phyloP scores from a whole-genome alignment of 2,888 invertebrate species.

The Catocala nupta region DNA sequence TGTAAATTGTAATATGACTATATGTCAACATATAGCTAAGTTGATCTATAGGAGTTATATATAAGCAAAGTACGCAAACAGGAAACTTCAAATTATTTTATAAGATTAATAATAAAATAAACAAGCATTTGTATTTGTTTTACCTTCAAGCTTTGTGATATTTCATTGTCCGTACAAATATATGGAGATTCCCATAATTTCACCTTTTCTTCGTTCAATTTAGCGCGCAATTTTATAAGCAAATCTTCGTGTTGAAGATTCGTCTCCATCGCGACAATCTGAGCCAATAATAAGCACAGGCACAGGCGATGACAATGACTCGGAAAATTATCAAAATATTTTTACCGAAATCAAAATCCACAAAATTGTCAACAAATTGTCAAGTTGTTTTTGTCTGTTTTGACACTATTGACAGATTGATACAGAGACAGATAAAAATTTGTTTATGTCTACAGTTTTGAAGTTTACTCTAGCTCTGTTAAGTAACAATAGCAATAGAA shows the following conservation, averaged over 20 bases:
- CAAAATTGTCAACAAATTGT: too few relatives aligned
- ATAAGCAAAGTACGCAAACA: too few relatives aligned
- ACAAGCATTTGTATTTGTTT: constrained; percentile 8
- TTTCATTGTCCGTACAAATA: constrained; percentile 68
- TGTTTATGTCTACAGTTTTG: too few relatives aligned
- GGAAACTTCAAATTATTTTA: too few relatives aligned
- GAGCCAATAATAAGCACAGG: constrained; percentile 14
- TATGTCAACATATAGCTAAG: too few relatives aligned
- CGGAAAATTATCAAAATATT: constrained; percentile 47
- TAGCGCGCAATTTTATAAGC: constrained; percentile 89
- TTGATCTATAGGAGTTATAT: too few relatives aligned
- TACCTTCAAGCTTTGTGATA: constrained; percentile 84
- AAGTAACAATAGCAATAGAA: too few relatives aligned
- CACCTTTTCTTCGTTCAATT: constrained; percentile 89
- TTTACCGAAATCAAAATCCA: constrained; percentile 9
- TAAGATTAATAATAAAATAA: neutral
- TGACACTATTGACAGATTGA: constrained; percentile 3
- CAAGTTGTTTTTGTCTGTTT: too few relatives aligned
- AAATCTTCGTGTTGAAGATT: constrained; percentile 87
- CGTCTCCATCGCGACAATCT: constrained; percentile 61
- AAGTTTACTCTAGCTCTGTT: too few relatives aligned
- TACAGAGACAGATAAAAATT: neutral
- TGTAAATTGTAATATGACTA: too few relatives aligned
- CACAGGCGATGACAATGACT: constrained; percentile 49
- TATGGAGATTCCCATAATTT: constrained; percentile 93